phyloP scores from a whole-genome alignment of 2,797 vertebrate genomes.

The Xenentodon cancila region DNA sequence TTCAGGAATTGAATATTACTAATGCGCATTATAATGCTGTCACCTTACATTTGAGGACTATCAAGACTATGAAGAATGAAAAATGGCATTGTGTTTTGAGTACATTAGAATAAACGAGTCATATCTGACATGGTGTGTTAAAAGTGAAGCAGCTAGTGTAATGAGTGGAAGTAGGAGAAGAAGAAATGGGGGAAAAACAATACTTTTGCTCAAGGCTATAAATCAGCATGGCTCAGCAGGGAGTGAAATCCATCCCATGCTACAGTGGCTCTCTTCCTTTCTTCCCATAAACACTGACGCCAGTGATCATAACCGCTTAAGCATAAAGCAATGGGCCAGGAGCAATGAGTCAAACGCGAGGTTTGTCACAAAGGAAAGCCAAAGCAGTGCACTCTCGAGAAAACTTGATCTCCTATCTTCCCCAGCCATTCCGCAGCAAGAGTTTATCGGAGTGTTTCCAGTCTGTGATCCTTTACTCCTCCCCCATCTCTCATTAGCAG shows the following conservation, averaged over 20 bases:
- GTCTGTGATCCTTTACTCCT: constrained; percentile 78
- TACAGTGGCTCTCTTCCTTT: constrained; percentile 55
- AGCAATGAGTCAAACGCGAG: constrained; percentile 65
- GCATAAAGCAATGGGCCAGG: constrained; percentile 58
- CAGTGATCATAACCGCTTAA: constrained; percentile 66
- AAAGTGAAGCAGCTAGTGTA: not conserved
- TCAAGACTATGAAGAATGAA: not conserved
- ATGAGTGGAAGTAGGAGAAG: constrained; percentile 30
- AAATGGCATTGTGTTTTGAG: constrained; percentile 10
- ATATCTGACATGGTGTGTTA: constrained; percentile 31
- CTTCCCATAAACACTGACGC: constrained; percentile 56
- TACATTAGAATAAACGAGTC: constrained; percentile 20
- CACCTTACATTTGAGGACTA: constrained; percentile 8
- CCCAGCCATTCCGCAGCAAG: constrained; percentile 65
- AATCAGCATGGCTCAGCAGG: constrained; percentile 66
- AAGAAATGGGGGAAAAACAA: constrained; percentile 27
- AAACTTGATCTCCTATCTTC: constrained; percentile 73
- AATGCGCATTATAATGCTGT: constrained; percentile 15
- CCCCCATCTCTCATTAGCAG: constrained; percentile 83
- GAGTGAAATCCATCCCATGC: constrained; percentile 63
- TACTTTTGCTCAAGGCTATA: constrained; percentile 55
- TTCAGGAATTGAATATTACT: constrained; percentile 15
- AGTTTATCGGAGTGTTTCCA: constrained; percentile 78
- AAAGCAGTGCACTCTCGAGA: constrained; percentile 71
- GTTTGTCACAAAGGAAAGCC: constrained; percentile 70